These are phyloP conservation scores for Cinara cedri DNA, from an alignment of 2,888 invertebrate species.

Conservation along the genomic window DNA sequence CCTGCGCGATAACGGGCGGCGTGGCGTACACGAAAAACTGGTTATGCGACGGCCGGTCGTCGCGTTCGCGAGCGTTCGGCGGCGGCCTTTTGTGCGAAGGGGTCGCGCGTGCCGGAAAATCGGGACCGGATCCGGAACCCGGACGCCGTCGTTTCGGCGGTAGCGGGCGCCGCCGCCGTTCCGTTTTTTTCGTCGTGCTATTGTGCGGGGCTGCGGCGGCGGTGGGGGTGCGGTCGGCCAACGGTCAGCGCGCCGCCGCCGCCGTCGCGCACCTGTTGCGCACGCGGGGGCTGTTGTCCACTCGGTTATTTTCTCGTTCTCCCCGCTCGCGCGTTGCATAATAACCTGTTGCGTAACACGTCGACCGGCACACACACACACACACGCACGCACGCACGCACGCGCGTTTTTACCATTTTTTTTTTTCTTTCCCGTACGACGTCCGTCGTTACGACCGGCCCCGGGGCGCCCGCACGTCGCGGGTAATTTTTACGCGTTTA, in stretches of 20 bases:
- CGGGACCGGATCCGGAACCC: constrained; percentile 49
- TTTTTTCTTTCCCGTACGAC: no score
- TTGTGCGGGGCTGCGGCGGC: background rate
- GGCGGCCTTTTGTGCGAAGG: constrained; percentile 26
- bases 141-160: background rate
- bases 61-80: background rate
- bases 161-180: no score
- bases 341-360: background rate
- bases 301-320: background rate
- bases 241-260: background rate
- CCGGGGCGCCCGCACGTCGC: no score
- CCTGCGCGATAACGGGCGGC: constrained; percentile 25
- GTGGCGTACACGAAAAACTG: constrained; percentile 41
- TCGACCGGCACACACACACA: background rate
- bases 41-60: background rate
- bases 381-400: no score
- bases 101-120: constrained; percentile 34
- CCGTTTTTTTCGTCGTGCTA: background rate
- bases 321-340: background rate
- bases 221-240: background rate
- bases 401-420: background rate
- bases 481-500: no score
- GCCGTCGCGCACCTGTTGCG: background rate
- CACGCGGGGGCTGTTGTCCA: no score
- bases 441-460: no score